A percentile compares a stretch with the other conserved stretches of the same genome.
phyloP scores from a whole-genome alignment of 2,888 invertebrate species.

The Leptura quadrifasciata region DNA sequence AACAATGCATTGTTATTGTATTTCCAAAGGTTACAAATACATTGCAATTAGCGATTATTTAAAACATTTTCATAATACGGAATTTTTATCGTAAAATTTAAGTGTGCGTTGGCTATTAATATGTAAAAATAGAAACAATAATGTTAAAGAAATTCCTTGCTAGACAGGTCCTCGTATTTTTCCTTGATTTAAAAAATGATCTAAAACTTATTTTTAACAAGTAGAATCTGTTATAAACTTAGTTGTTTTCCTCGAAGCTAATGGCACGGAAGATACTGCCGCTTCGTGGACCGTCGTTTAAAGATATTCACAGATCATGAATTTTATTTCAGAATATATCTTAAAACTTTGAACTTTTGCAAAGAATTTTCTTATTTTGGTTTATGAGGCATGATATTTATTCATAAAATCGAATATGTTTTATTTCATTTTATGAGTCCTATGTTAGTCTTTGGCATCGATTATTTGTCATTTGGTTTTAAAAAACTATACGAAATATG shows the following conservation, averaged over 20 bases:
- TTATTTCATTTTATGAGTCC: constrained; percentile 12
- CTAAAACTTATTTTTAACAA: not conserved
- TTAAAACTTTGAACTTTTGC: constrained; percentile 39
- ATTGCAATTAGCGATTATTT: not conserved
- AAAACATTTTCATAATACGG: not conserved
- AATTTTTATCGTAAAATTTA: not conserved
- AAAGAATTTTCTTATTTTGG: constrained; percentile 17
- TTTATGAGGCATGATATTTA: constrained; percentile 22
- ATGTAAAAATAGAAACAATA: not conserved
- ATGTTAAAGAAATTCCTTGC: not conserved
- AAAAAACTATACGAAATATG: no score
- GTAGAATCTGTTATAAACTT: constrained; percentile 55
- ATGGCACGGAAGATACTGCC: constrained; percentile 61
- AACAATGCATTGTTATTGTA: not conserved
- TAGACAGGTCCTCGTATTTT: not conserved
- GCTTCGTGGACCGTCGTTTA: constrained; percentile 49
- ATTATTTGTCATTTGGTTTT: no score
- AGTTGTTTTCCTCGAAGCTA: constrained; percentile 60
- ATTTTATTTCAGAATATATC: constrained; percentile 57
- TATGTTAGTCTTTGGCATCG: not conserved
- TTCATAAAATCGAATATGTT: constrained; percentile 21
- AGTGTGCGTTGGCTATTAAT: not conserved
- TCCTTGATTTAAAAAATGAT: not conserved
- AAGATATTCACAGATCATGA: constrained; percentile 61
- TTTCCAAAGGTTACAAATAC: not conserved